These are phyloP conservation scores for Cotesia chilonis DNA, from an alignment of 1,140 invertebrate genomes.

Conservation along the genomic window DNA sequence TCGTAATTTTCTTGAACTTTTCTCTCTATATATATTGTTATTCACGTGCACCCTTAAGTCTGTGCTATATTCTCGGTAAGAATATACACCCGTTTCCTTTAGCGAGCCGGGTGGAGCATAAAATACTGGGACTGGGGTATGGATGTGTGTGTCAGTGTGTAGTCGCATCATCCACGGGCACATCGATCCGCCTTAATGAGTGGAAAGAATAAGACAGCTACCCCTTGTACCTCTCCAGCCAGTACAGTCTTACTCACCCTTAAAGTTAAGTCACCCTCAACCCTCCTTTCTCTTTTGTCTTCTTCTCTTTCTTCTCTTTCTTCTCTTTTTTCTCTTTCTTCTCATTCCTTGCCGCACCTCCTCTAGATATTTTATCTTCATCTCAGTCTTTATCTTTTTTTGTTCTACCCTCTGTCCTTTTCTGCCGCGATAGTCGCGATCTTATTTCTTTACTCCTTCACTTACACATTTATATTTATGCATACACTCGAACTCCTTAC, in stretches of 20 bases:
- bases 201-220: constrained; percentile 66
- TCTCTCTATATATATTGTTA: too few relatives aligned
- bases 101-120: constrained; percentile 29
- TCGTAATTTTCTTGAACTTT: not conserved
- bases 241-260: too few relatives aligned
- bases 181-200: constrained; percentile 67
- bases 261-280: constrained; percentile 5
- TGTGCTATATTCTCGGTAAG: constrained; percentile 1
- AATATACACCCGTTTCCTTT: constrained; percentile 40
- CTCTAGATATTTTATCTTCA: constrained; percentile 34
- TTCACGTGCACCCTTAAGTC: too few relatives aligned
- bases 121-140: too few relatives aligned
- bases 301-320: constrained; percentile 30
- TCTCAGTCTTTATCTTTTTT: constrained; percentile 24
- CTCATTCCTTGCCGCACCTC: too few relatives aligned
- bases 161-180: constrained; percentile 56
- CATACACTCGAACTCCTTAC: not conserved
- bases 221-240: constrained; percentile 34
- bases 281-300: constrained; percentile 30
- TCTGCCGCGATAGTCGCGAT: not conserved
- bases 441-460: not conserved
- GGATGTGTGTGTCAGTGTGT: not conserved
- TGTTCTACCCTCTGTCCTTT: not conserved
- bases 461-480: constrained; percentile 1
- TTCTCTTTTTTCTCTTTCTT: constrained; percentile 36